Evolutionary conservation across 2,113 vertebrate genomes (phyloP).

Genomic region (Ursus arctos): DNA sequence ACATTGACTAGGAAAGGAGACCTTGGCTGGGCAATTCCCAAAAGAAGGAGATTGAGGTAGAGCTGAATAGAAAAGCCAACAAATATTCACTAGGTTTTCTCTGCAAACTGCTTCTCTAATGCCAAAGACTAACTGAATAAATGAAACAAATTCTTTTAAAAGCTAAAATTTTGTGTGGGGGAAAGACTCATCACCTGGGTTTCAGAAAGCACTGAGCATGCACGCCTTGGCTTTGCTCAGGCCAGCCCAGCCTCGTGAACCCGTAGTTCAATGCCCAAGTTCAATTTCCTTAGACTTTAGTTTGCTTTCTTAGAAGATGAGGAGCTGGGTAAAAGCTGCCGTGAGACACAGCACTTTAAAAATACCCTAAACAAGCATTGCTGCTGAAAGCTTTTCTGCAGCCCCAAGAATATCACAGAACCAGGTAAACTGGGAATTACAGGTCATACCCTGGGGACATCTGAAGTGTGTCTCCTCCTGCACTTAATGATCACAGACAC

Average conservation of each 20-base stretch:
- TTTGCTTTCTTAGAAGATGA: neutral
- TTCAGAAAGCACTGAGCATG: neutral
- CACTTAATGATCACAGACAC: constrained; percentile 13
- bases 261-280: neutral
- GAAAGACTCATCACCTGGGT: neutral
- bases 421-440: neutral
- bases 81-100: neutral
- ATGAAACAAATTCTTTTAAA: neutral
- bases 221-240: neutral
- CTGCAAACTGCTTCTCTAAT: neutral
- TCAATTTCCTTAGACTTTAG: neutral
- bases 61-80: neutral
- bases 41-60: neutral
- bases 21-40: neutral
- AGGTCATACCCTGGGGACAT: neutral
- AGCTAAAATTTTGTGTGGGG: neutral
- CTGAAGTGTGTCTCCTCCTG: neutral
- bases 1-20: neutral
- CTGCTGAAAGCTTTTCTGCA: neutral
- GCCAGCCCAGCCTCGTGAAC: neutral
- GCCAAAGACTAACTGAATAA: neutral
- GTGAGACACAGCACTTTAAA: neutral
- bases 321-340: neutral
- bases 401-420: constrained; percentile 50
- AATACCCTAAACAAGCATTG: neutral